phyloP scores from a whole-genome alignment of 2,797 vertebrate genomes.

The Protonibea diacanthus region DNA sequence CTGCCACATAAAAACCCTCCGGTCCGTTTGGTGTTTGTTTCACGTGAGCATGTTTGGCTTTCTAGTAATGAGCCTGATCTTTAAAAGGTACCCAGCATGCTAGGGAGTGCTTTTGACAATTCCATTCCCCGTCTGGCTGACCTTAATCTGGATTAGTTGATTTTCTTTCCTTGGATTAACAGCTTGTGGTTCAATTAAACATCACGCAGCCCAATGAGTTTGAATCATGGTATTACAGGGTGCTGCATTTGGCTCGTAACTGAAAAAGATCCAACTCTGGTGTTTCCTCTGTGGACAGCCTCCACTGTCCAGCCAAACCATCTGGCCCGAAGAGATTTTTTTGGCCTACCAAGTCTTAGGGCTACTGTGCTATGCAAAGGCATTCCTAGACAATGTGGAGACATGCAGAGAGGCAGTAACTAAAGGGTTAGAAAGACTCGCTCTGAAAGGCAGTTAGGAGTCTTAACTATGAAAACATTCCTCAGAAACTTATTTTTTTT shows the following conservation, averaged over 20 bases:
- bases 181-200: constrained; percentile 78
- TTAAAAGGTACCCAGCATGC: constrained; percentile 63
- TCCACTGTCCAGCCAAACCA: constrained; percentile 56
- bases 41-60: constrained; percentile 74
- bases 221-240: constrained; percentile 68
- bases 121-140: constrained; percentile 73
- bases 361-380: constrained; percentile 50
- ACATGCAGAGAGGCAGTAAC: constrained; percentile 41
- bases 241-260: constrained; percentile 41
- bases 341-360: constrained; percentile 42
- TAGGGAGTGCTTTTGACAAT: constrained; percentile 61
- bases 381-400: constrained; percentile 62
- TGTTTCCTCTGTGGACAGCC: constrained; percentile 68
- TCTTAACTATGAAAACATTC: constrained; percentile 47
- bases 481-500: constrained; percentile 28
- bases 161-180: constrained; percentile 81
- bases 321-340: constrained; percentile 64
- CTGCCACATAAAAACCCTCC: constrained; percentile 55
- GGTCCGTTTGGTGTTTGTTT: constrained; percentile 68
- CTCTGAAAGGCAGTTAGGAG: constrained; percentile 35
- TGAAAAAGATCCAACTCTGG: constrained; percentile 63
- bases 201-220: constrained; percentile 75
- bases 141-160: constrained; percentile 85
- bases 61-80: constrained; percentile 68
- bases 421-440: constrained; percentile 29